A percentile compares a stretch with the other conserved stretches of the same genome.
Evolutionary conservation across 1,140 invertebrate species (phyloP).

Genomic region (Tetranychus urticae): DNA sequence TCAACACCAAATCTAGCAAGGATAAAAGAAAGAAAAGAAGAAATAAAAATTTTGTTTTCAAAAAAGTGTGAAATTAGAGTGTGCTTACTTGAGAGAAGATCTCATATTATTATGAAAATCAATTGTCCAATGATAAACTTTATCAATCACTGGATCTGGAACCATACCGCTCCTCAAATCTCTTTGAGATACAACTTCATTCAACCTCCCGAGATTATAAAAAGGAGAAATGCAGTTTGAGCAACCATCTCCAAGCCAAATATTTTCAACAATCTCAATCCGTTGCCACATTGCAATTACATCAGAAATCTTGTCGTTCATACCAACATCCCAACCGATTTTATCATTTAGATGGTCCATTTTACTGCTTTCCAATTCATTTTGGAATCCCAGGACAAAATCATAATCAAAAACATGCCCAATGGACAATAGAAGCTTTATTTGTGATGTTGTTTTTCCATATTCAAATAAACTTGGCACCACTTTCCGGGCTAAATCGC

Average conservation of each 20-base stretch:
- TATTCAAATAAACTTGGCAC: conserved; percentile 11
- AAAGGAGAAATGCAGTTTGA: conserved; percentile 14
- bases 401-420: conserved; percentile 8
- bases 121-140: conserved; percentile 16
- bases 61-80: not conserved
- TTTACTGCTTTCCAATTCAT: conserved; percentile 3
- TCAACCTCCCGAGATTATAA: conserved; percentile 8
- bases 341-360: not conserved
- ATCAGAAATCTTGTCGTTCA: conserved; percentile 8
- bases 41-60: not conserved
- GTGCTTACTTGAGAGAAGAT: conserved; percentile 4
- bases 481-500: conserved; percentile 10
- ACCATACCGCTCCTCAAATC: conserved; percentile 4
- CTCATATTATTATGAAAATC: conserved; percentile 11
- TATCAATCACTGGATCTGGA: conserved; percentile 1
- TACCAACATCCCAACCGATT: conserved; percentile 13
- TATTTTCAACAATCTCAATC: conserved; percentile 2
- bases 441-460: not conserved
- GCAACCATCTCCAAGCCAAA: conserved; percentile 16
- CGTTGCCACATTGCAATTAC: conserved; percentile 11
- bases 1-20: conserved; percentile 9
- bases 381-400: conserved; percentile 7
- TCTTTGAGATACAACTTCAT: not conserved
- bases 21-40: not conserved
- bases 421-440: conserved; percentile 6